Conservation (phyloP, 2,888 invertebrate genomes). For the Villa cingulata region DNA sequence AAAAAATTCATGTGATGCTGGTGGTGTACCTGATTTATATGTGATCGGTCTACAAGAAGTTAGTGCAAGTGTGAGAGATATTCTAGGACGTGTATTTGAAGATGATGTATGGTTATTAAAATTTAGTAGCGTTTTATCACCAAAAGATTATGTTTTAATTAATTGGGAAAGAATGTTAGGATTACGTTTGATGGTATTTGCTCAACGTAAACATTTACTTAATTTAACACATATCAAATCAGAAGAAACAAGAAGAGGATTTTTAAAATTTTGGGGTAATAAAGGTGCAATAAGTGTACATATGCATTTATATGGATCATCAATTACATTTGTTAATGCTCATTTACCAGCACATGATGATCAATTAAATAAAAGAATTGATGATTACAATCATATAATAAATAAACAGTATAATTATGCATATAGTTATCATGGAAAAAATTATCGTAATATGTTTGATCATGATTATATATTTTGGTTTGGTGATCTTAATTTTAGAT, state of each 20-base stretch:
- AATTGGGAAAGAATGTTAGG: slow-evolving; percentile 76
- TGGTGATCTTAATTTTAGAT: slow-evolving; percentile 79
- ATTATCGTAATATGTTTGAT: slow-evolving; percentile 71
- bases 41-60: slow-evolving; percentile 81
- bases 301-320: slow-evolving; percentile 76
- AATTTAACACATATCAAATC: slow-evolving; percentile 74
- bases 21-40: slow-evolving; percentile 62
- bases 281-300: slow-evolving; percentile 87
- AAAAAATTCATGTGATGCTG: slow-evolving; percentile 41
- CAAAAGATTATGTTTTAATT: slow-evolving; percentile 54
- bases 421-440: slow-evolving; percentile 63
- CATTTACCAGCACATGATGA: slow-evolving; percentile 86
- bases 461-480: slow-evolving; percentile 92
- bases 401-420: slow-evolving; percentile 65
- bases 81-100: slow-evolving; percentile 65
- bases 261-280: slow-evolving; percentile 91
- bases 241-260: slow-evolving; percentile 77
- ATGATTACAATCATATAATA: slow-evolving; percentile 77
- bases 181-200: slow-evolving; percentile 63
- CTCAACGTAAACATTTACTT: slow-evolving; percentile 63
- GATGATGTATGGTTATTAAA: slow-evolving; percentile 74
- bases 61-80: slow-evolving; percentile 73
- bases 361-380: slow-evolving; percentile 66
- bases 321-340: slow-evolving; percentile 74
- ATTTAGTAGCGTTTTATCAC: slow-evolving; percentile 44